Base-by-base conservation (phyloP, 2,797 vertebrate genomes). In the Cirrhinus mrigala region DNA sequence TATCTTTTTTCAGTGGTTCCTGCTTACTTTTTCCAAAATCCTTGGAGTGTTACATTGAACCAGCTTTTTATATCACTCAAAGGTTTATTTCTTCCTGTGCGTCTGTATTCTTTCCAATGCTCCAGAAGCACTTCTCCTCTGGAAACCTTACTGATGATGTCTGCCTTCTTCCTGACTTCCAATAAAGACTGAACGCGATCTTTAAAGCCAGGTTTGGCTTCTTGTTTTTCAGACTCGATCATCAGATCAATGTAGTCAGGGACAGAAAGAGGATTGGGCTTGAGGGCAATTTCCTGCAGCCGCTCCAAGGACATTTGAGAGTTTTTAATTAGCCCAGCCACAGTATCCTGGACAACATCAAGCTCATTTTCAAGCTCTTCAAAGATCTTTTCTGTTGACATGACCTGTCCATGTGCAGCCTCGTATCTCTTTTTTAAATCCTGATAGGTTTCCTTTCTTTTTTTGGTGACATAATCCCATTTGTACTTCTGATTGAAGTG, bases 181-280 rank as follows among this genome's bases (percentile, higher is more conserved):
- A 9, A 1, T 16, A 73, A 50, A 73, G 44, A 50, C n/a, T 8
- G 2, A 9, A 94, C 83, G 27, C 91, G 89, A 44, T 87, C 82
- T 29, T 1, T 0, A 50, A 85, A 93, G 3, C 93, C 93, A 1
- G 12, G 3, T 74, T 91, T 92, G 54, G 81, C 89, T 54, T 91
- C 89, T 0, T 87, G 79, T 58, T 60, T 84, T 15, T 94, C 93
- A 22, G 89, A 90, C 40, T 92, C 73, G 5, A 93, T 93, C 27
- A 93, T 76, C 86, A 92, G n/a, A 62, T 93, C 87, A 1, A 94
- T 92, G 90, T 93, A 94, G 24, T 89, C 90, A 50, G 92, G 91
- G 2, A 86, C 89, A 33, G 89, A 86, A 15, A 93, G 86, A 37
- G 92, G 92, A 71, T 93, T 91, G 0, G 92, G 89, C 37, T 80